These are phyloP conservation scores for Celastrina argiolus DNA, from an alignment of 2,888 invertebrate species.

Conservation along the genomic window DNA sequence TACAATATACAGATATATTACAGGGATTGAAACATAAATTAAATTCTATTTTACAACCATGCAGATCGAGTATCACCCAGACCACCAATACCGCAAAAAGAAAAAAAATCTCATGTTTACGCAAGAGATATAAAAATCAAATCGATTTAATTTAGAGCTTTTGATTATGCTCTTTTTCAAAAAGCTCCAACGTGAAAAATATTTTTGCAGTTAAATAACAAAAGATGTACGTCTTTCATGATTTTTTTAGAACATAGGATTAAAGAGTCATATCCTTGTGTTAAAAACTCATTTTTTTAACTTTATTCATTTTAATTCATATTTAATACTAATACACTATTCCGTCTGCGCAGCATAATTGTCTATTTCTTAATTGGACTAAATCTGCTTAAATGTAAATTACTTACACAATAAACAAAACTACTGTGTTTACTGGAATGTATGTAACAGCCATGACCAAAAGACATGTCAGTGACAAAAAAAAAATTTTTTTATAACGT, in stretches of 20 bases:
- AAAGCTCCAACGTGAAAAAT: too few relatives aligned
- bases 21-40: slow-evolving; percentile 31
- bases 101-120: background rate
- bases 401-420: background rate
- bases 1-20: slow-evolving; percentile 62
- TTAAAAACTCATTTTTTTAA: too few relatives aligned
- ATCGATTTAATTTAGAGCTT: background rate
- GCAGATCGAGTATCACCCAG: slow-evolving; percentile 22
- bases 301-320: too few relatives aligned
- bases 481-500: background rate
- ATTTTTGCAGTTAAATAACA: too few relatives aligned
- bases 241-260: too few relatives aligned
- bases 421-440: slow-evolving; percentile 22
- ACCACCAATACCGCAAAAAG: slow-evolving; percentile 3
- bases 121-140: slow-evolving; percentile 1
- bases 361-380: background rate
- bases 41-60: slow-evolving; percentile 19
- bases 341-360: background rate
- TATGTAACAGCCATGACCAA: background rate
- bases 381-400: background rate
- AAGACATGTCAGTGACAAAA: background rate
- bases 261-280: too few relatives aligned
- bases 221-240: too few relatives aligned
- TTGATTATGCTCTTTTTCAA: background rate
- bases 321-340: background rate